These are phyloP conservation scores for Drosophila macrospina DNA, from an alignment of 2,888 invertebrate species.

Conservation along the genomic window DNA sequence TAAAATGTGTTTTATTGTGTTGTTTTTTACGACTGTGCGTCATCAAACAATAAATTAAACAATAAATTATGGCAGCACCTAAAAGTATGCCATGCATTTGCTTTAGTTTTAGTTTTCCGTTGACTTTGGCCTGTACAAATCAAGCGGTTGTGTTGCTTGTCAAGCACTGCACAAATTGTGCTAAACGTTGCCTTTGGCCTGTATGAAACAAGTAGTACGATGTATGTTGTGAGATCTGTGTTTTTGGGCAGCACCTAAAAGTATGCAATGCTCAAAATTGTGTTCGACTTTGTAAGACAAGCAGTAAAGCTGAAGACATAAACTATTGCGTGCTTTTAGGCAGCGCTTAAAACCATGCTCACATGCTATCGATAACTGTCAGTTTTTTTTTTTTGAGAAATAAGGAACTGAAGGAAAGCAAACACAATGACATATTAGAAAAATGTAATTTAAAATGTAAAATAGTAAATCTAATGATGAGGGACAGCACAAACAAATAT, in stretches of 20 bases:
- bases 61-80: slow-evolving; percentile 21
- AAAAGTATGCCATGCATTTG: slow-evolving; percentile 45
- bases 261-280: background rate
- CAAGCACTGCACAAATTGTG: too few species aligned
- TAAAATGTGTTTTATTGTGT: background rate
- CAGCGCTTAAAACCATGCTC: background rate
- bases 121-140: too few species aligned
- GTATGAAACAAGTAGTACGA: too few species aligned
- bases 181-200: too few species aligned
- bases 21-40: too few species aligned
- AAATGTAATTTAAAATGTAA: slow-evolving; percentile 37
- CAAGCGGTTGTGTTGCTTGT: too few species aligned
- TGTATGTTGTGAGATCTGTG: background rate
- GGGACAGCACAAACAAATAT: slow-evolving; percentile 59
- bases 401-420: background rate
- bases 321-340: too few species aligned
- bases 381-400: background rate
- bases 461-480: slow-evolving; percentile 56
- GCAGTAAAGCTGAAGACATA: too few species aligned
- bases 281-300: background rate
- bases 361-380: slow-evolving; percentile 21
- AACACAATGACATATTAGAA: slow-evolving; percentile 29
- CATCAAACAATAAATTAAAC: too few species aligned
- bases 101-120: too few species aligned
- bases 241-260: background rate